phyloP scores from a whole-genome alignment of 2,888 invertebrate species.

The Melanchra persicariae region DNA sequence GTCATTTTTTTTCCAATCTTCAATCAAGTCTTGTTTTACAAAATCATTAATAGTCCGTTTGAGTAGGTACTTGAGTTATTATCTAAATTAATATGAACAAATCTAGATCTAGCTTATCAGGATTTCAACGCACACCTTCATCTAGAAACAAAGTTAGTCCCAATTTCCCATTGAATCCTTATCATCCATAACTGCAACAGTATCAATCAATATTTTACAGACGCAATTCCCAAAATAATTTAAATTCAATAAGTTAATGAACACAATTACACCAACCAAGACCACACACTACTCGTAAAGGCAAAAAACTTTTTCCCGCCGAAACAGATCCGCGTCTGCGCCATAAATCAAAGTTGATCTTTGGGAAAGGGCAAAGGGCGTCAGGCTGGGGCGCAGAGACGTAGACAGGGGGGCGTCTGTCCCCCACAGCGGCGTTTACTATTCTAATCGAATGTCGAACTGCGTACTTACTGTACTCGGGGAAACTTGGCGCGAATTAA shows the following conservation, averaged over 20 bases:
- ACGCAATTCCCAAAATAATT: background rate
- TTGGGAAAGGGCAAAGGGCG: constrained; percentile 78
- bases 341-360: constrained; percentile 66
- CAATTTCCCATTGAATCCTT: too few species aligned
- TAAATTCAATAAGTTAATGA: background rate
- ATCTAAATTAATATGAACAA: background rate
- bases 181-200: too few species aligned
- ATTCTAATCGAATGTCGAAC: constrained; percentile 74
- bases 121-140: background rate
- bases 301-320: constrained; percentile 49
- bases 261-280: background rate
- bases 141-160: background rate
- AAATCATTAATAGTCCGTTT: too few species aligned
- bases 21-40: too few species aligned
- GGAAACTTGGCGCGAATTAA: constrained; percentile 61
- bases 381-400: constrained; percentile 71
- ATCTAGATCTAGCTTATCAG: background rate
- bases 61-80: background rate
- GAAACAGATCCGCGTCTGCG: constrained; percentile 48
- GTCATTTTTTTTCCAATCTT: too few species aligned
- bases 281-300: constrained; percentile 6
- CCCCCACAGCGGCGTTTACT: constrained; percentile 71
- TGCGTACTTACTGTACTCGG: constrained; percentile 46
- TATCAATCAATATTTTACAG: background rate
- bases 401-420: constrained; percentile 73